These are phyloP conservation scores for Neotoma lepida DNA, from an alignment of 2,113 vertebrate species.

Conservation along the genomic window DNA sequence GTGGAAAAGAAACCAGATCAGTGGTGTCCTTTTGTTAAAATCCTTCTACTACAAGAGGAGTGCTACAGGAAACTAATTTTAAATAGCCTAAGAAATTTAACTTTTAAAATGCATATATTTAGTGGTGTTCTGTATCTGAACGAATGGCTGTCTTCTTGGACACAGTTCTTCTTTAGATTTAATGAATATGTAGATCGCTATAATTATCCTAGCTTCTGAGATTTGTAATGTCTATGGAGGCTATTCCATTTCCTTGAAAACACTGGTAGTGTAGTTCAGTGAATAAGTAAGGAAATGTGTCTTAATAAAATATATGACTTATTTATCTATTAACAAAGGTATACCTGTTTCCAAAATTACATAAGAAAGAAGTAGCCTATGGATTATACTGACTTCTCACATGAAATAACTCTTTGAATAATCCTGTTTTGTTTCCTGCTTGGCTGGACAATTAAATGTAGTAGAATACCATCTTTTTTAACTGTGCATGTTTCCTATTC, in stretches of 20 bases:
- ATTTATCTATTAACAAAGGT: conserved; percentile 85
- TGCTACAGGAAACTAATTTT: conserved; percentile 79
- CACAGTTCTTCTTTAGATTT: conserved; percentile 88
- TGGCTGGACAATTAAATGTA: conserved; percentile 85
- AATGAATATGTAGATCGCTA: conserved; percentile 92
- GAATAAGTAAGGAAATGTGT: conserved; percentile 88
- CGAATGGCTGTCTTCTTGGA: conserved; percentile 90
- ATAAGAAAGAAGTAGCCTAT: conserved; percentile 76
- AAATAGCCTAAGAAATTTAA: conserved; percentile 81
- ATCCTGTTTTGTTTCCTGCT: conserved; percentile 84
- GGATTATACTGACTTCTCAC: conserved; percentile 81
- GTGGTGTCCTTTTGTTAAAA: conserved; percentile 79
- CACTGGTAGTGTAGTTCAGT: conserved; percentile 87
- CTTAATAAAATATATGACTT: conserved; percentile 85
- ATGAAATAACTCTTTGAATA: conserved; percentile 83
- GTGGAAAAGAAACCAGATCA: conserved; percentile 84
- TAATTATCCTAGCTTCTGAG: conserved; percentile 92
- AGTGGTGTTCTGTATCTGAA: conserved; percentile 86
- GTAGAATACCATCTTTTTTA: conserved; percentile 86
- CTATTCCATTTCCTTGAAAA: conserved; percentile 88
- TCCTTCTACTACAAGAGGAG: conserved; percentile 77
- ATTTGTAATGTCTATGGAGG: conserved; percentile 90
- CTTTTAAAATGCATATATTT: conserved; percentile 86
- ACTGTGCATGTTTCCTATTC: conserved; percentile 85
- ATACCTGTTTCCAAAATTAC: conserved; percentile 83